Conservation (phyloP, 2,888 invertebrate species). For the Diaperis boleti region DNA sequence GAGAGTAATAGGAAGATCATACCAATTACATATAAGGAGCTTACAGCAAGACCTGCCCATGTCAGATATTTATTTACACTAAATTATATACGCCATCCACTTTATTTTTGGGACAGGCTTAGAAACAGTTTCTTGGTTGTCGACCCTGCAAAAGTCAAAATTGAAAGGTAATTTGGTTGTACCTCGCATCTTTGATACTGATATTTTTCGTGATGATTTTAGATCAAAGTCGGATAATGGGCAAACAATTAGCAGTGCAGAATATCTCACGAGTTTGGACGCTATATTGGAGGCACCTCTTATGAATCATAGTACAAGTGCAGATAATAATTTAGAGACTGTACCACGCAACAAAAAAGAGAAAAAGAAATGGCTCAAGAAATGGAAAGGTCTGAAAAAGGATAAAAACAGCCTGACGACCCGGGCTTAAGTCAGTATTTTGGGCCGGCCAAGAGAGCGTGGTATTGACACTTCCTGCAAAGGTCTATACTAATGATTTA, state of each 20-base stretch:
- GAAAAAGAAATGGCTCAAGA: slow-evolving; percentile 51
- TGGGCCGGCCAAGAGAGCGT: no score
- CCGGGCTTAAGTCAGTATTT: no score
- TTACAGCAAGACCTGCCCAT: slow-evolving; percentile 73
- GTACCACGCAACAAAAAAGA: slow-evolving; percentile 42
- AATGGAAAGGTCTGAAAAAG: slow-evolving; percentile 30
- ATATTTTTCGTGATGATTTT: no score
- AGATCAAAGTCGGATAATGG: slow-evolving; percentile 33
- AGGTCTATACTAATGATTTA: no score
- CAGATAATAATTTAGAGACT: slow-evolving; percentile 47
- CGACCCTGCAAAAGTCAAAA: slow-evolving; percentile 6
- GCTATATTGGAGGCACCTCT: slow-evolving; percentile 45
- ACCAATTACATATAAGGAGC: slow-evolving; percentile 78
- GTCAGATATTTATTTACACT: slow-evolving; percentile 76
- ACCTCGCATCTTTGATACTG: no score
- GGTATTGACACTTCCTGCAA: no score
- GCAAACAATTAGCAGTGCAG: slow-evolving; percentile 50
- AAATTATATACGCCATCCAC: slow-evolving; percentile 65
- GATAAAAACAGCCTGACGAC: no score
- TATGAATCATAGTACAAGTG: slow-evolving; percentile 50
- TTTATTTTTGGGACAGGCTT: slow-evolving; percentile 78
- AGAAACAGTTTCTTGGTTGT: slow-evolving; percentile 48
- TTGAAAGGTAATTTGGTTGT: no score
- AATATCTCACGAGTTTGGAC: slow-evolving; percentile 49
- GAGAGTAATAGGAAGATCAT: slow-evolving; percentile 71